These are phyloP conservation scores for Ectobius pallidus DNA, from an alignment of 2,888 invertebrate species.

Conservation along the genomic window DNA sequence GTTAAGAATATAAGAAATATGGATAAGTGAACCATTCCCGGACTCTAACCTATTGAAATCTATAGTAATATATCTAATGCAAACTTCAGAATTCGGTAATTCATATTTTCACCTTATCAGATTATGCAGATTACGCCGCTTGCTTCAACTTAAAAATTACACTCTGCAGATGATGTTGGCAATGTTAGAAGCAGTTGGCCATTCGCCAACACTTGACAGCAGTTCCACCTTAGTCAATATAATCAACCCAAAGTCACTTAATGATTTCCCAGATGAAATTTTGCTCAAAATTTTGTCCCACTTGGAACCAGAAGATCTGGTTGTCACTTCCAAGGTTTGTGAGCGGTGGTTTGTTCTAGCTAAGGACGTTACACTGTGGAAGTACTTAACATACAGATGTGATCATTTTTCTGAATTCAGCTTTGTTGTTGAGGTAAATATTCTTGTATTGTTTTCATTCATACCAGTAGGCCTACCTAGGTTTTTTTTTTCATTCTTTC, in stretches of 20 bases:
- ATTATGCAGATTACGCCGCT: too few relatives aligned
- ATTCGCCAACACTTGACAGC: neutral
- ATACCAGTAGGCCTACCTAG: neutral
- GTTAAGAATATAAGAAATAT: too few relatives aligned
- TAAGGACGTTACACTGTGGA: neutral
- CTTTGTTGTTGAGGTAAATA: neutral
- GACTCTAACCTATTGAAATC: too few relatives aligned
- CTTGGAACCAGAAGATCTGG: neutral
- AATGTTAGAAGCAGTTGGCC: neutral
- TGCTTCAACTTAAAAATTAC: neutral
- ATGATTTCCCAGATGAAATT: constrained; percentile 5
- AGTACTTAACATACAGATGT: neutral
- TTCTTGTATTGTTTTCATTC: neutral
- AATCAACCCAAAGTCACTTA: neutral
- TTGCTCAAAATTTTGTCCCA: neutral
- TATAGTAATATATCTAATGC: too few relatives aligned
- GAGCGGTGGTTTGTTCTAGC: neutral
- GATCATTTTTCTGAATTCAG: neutral
- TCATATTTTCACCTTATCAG: too few relatives aligned
- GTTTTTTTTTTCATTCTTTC: neutral
- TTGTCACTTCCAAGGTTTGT: neutral
- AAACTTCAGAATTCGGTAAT: too few relatives aligned
- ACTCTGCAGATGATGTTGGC: neutral
- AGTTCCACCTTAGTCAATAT: neutral
- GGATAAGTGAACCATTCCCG: too few relatives aligned